Percentiles rank a stretch among this genome's conserved stretches.
These are phyloP conservation scores for Bufo gargarizans DNA, from an alignment of 2,113 vertebrate species.

Conservation along the genomic window DNA sequence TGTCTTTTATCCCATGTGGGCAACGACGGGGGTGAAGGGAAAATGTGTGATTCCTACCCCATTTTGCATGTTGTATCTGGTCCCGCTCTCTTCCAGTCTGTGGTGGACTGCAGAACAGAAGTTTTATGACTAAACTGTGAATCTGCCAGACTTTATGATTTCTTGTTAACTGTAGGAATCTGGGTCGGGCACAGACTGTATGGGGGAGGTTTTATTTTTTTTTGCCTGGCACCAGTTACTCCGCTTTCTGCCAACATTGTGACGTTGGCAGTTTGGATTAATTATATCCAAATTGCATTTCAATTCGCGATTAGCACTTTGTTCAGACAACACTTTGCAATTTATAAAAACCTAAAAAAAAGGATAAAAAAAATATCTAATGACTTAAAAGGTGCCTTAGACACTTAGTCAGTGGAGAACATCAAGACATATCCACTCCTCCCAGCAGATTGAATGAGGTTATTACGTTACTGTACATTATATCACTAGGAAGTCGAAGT, in stretches of 20 bases:
- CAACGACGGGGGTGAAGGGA: neutral
- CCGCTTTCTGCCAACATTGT: neutral
- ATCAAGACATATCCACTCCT: constrained; percentile 31
- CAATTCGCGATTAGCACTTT: constrained; percentile 14
- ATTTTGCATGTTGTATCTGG: constrained; percentile 30
- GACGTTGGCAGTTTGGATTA: neutral
- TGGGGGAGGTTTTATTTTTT: too few species aligned
- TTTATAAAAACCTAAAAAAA: neutral
- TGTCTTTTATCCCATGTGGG: neutral
- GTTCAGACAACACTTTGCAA: neutral
- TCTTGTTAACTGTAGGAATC: neutral
- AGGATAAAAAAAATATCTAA: constrained; percentile 11
- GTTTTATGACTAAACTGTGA: constrained; percentile 48
- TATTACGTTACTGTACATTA: constrained; percentile 1
- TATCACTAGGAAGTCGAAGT: constrained; percentile 38
- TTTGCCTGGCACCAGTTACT: neutral
- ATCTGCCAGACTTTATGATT: neutral
- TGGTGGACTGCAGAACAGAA: neutral
- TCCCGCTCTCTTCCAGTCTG: constrained; percentile 10
- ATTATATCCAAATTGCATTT: neutral
- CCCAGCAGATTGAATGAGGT: neutral
- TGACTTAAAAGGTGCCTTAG: constrained; percentile 55
- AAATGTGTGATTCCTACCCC: neutral
- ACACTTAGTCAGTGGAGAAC: constrained; percentile 45
- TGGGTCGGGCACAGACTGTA: constrained; percentile 11